Conservation (phyloP, 2,113 vertebrate genomes). For the Athene noctua region DNA sequence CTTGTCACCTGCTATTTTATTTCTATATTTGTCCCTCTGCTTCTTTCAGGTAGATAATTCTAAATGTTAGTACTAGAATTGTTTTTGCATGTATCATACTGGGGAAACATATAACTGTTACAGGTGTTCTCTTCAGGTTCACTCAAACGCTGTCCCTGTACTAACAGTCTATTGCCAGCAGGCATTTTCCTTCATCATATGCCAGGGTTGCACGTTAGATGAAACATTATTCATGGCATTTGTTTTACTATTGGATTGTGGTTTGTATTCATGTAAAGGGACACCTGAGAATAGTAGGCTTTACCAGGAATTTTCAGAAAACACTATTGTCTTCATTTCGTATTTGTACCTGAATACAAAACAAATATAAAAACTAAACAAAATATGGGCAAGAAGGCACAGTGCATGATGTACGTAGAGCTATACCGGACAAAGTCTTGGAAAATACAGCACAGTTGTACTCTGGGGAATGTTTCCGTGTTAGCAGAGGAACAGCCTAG, state of each 20-base stretch:
- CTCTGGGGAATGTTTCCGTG: not conserved
- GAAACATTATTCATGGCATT: not conserved
- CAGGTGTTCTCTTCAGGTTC: not conserved
- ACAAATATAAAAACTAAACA: slow-evolving; percentile 1
- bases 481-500: not conserved
- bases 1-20: not conserved
- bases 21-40: not conserved
- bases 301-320: slow-evolving; percentile 31
- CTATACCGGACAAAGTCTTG: not conserved
- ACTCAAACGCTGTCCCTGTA: not conserved
- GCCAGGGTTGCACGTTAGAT: not conserved
- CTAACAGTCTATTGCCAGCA: not conserved
- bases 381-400: not conserved
- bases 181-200: not conserved
- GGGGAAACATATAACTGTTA: not conserved
- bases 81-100: not conserved
- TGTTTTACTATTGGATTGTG: not conserved
- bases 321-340: slow-evolving; percentile 10
- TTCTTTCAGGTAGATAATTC: not conserved
- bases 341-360: not conserved
- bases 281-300: not conserved
- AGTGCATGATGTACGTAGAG: not conserved
- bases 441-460: not conserved
- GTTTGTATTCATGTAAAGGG: slow-evolving; percentile 8
- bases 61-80: not conserved